Evolutionary conservation across 2,797 vertebrate genomes (phyloP).

Genomic region (Tragopan temminckii): DNA sequence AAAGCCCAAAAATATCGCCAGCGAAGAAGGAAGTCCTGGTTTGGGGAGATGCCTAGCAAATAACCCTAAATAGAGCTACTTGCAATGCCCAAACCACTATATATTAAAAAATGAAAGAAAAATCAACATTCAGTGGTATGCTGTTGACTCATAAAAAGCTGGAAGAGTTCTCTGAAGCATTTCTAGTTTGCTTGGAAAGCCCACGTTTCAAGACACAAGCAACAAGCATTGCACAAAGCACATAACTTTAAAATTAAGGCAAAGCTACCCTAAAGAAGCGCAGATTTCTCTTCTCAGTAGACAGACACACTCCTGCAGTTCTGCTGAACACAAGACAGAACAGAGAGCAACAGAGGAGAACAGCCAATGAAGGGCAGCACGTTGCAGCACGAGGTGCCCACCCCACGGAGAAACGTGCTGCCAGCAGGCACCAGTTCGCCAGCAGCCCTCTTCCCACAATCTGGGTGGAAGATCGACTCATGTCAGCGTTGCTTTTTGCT

Average conservation of each 20-base stretch:
- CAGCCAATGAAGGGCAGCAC: background rate
- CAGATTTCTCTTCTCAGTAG: background rate
- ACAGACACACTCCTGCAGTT: background rate
- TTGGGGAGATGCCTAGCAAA: slow-evolving; percentile 40
- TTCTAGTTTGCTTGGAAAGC: background rate
- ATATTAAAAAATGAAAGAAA: background rate
- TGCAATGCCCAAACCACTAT: background rate
- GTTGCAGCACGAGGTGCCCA: accelerated
- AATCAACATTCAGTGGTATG: background rate
- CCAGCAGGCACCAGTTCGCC: background rate
- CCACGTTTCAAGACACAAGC: background rate
- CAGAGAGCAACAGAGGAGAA: background rate
- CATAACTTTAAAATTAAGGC: background rate
- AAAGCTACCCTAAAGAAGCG: background rate
- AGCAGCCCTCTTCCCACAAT: background rate
- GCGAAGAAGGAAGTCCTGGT: slow-evolving; percentile 43
- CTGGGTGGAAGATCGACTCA: background rate
- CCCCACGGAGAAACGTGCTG: background rate
- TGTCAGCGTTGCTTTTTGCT: background rate
- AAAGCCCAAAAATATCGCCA: slow-evolving; percentile 51
- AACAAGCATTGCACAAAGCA: background rate
- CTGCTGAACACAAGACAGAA: background rate
- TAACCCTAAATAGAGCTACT: slow-evolving; percentile 31
- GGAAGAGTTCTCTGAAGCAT: background rate
- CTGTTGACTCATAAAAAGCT: background rate